Evolutionary conservation across 2,797 vertebrate species (phyloP).

Genomic region (Bradypodion ventrale): DNA sequence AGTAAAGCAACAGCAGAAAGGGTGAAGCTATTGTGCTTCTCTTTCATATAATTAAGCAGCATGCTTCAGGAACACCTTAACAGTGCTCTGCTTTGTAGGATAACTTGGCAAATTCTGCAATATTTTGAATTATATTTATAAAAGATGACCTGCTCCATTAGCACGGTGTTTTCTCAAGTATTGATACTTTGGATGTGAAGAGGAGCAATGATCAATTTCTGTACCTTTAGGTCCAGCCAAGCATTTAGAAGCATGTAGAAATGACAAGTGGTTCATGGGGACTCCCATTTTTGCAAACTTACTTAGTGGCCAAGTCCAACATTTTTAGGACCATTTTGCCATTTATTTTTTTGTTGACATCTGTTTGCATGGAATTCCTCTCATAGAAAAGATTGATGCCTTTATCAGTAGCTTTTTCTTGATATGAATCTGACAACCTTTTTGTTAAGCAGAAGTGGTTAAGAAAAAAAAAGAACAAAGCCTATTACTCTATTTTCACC

Average conservation of each 20-base stretch:
- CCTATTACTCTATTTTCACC: slow-evolving; percentile 11
- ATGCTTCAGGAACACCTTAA: no score
- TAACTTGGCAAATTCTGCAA: slow-evolving; percentile 8
- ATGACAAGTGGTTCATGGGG: slow-evolving; percentile 32
- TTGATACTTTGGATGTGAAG: slow-evolving; percentile 31
- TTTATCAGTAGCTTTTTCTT: background rate
- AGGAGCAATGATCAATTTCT: slow-evolving; percentile 30
- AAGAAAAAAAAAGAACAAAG: background rate
- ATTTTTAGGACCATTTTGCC: background rate
- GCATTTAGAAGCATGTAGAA: slow-evolving; percentile 52
- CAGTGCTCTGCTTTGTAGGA: background rate
- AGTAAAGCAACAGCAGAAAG: no score
- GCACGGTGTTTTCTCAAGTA: slow-evolving; percentile 42
- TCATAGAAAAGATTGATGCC: background rate
- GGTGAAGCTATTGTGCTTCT: no score
- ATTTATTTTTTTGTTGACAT: background rate
- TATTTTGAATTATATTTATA: background rate
- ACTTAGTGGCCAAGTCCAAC: slow-evolving; percentile 48
- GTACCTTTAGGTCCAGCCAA: slow-evolving; percentile 49
- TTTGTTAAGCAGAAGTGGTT: background rate
- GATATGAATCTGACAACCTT: background rate
- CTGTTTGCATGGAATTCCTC: background rate
- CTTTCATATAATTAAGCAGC: no score
- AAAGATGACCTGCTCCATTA: background rate
- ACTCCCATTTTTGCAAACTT: slow-evolving; percentile 43